Base-by-base conservation (phyloP, 2,888 invertebrate species). In the Drosophila dives region DNA sequence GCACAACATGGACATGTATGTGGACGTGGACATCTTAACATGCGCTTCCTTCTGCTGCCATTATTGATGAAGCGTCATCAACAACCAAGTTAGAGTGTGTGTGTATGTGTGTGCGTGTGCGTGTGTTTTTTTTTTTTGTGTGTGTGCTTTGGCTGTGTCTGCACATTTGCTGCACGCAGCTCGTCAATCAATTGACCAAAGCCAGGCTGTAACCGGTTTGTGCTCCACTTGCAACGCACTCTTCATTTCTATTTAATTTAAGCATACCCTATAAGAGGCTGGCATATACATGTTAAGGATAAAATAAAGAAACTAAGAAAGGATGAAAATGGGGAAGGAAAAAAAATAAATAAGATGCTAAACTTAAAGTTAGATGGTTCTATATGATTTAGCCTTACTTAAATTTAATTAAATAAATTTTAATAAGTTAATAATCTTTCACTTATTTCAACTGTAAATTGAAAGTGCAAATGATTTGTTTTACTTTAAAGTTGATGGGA, bases 1-100 rank as follows among this genome's bases (percentile, higher is more conserved):
- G 50, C 89, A 67, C 72, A 72, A 89, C 88, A 74, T 65, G 79
- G 75, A 86, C 89, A 90, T 80, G 80, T 71, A 84, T 81, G 78
- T 78, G 17, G 71, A 84, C 84, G 45, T 65, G 80, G 72, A 84
- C 87, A 81, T 78, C 45, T 40, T 72, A 90, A 89, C 90, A 90
- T 86, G 87, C 87, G 87, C 89, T 90, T 86, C 90, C 90, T 90
- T 89, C 86, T 69, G 71, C 73, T 77, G 71, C 75, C 79, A 79
- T 83, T 79, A 83, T 78, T 86, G 77, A 81, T 86, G 86, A 67
- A 71, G 73, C 71, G 48, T 56, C 40, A 23, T 56, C 59, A 40
- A 29, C 69, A 49, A 55, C 26, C 26, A 45, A 49, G 20, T 72
- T 62, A 49, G 34, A 67, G 49, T 72, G 62, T 69, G 58, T 74